Evolutionary conservation across 2,113 vertebrate genomes (phyloP).

Genomic region (Petrocephalus microphthalmus): DNA sequence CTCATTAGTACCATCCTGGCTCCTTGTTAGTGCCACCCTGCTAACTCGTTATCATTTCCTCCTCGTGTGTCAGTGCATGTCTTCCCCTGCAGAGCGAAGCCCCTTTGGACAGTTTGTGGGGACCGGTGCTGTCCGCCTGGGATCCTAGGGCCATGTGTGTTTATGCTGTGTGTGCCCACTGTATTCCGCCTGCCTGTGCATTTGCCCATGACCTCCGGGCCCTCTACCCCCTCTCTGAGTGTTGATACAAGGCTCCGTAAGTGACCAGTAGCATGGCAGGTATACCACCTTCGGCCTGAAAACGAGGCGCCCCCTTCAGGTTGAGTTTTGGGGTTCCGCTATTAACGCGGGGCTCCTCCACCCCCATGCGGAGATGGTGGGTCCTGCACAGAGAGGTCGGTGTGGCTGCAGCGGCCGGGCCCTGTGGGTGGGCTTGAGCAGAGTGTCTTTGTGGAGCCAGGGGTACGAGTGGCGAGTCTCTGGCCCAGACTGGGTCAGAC

Average conservation of each 20-base stretch:
- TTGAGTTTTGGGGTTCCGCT: neutral
- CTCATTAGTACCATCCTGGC: too few species aligned
- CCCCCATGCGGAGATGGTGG: neutral
- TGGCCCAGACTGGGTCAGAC: neutral
- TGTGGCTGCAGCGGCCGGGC: constrained; percentile 26
- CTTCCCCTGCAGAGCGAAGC: neutral
- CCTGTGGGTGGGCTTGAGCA: constrained; percentile 23
- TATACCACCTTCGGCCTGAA: neutral
- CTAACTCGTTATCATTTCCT: neutral
- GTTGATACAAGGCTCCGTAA: neutral
- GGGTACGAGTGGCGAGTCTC: neutral
- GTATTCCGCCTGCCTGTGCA: neutral
- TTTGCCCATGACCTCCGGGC: neutral
- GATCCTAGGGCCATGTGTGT: neutral
- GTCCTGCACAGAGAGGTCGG: constrained; percentile 28
- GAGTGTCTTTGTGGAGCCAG: neutral
- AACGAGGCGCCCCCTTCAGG: neutral
- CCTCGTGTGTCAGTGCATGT: constrained; percentile 18
- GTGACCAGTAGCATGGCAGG: neutral
- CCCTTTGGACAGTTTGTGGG: constrained; percentile 26
- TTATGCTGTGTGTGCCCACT: neutral
- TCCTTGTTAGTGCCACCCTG: too few species aligned
- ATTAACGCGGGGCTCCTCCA: neutral
- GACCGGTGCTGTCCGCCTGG: constrained; percentile 36
- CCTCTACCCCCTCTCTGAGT: neutral